Evolutionary conservation across 1,140 invertebrate genomes (phyloP).

Genomic region (Dysdera silvatica): DNA sequence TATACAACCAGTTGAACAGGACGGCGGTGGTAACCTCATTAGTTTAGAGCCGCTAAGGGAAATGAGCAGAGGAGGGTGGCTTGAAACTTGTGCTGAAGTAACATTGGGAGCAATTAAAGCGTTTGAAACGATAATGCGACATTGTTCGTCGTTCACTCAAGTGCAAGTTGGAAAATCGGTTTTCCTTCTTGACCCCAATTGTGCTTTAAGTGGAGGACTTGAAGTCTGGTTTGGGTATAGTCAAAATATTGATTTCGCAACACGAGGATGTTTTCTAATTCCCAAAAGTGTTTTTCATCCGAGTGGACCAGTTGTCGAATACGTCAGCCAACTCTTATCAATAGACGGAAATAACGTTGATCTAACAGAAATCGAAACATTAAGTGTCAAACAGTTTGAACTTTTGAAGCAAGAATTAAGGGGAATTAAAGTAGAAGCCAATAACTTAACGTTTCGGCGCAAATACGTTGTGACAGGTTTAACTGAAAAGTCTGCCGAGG

Average conservation of each 20-base stretch:
- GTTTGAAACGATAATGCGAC: conserved; percentile 4
- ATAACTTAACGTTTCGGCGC: conserved; percentile 23
- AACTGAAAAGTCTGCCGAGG: neutral
- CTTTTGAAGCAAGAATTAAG: conserved; percentile 21
- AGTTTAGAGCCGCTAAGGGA: neutral
- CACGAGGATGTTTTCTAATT: conserved; percentile 18
- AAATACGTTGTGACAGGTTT: conserved; percentile 21
- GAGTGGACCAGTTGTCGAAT: conserved; percentile 23
- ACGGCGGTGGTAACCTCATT: conserved; percentile 5
- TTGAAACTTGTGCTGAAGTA: neutral
- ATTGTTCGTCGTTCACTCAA: neutral
- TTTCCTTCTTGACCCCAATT: neutral
- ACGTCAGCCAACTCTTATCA: conserved; percentile 1
- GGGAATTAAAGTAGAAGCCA: conserved; percentile 25
- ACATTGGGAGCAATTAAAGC: conserved; percentile 4
- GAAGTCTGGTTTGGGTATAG: conserved; percentile 30
- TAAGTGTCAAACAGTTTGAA: conserved; percentile 9
- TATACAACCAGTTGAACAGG: conserved; percentile 16
- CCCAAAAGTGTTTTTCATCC: conserved; percentile 28
- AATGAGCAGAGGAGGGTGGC: neutral
- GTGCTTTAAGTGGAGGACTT: conserved; percentile 10
- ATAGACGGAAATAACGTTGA: neutral
- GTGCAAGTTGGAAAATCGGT: conserved; percentile 16
- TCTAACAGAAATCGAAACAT: neutral
- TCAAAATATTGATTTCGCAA: conserved; percentile 15